phyloP scores from a whole-genome alignment of 2,888 invertebrate genomes.

The Lepidocyrtinus sp. region DNA sequence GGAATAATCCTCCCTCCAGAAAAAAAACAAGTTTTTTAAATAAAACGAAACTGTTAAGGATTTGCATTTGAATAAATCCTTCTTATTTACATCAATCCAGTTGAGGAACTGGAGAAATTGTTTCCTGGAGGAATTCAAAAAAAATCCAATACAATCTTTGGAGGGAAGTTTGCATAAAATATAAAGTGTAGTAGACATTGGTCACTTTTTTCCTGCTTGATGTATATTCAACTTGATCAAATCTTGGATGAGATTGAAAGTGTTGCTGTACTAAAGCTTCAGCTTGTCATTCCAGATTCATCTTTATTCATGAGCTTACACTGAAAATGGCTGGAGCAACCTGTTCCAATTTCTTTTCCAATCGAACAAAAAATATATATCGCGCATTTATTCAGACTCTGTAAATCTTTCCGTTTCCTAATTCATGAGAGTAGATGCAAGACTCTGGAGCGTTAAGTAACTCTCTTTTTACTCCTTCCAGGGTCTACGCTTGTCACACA shows the following conservation, averaged over 20 bases:
- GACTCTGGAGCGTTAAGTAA: not conserved
- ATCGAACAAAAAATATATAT: not conserved
- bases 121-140: too few relatives aligned
- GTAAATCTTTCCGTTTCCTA: not conserved
- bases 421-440: not conserved
- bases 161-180: constrained; percentile 3
- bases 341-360: constrained; percentile 1
- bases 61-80: too few relatives aligned
- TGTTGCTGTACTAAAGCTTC: constrained; percentile 19
- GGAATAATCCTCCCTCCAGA: too few relatives aligned
- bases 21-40: too few relatives aligned
- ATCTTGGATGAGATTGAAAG: constrained; percentile 19
- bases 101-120: too few relatives aligned
- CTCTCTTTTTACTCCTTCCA: constrained; percentile 16
- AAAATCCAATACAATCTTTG: too few relatives aligned
- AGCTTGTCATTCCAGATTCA: constrained; percentile 35
- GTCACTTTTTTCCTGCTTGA: constrained; percentile 1
- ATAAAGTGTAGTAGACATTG: constrained; percentile 4
- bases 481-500: constrained; percentile 34
- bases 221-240: too few relatives aligned
- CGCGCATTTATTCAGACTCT: not conserved
- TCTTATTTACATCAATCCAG: too few relatives aligned
- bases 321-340: not conserved
- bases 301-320: constrained; percentile 49
- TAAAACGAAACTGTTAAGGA: too few relatives aligned